A percentile compares a stretch with the other conserved stretches of the same genome.
Conservation (phyloP, 2,888 invertebrate species). For the Stenichneumon culpator region DNA sequence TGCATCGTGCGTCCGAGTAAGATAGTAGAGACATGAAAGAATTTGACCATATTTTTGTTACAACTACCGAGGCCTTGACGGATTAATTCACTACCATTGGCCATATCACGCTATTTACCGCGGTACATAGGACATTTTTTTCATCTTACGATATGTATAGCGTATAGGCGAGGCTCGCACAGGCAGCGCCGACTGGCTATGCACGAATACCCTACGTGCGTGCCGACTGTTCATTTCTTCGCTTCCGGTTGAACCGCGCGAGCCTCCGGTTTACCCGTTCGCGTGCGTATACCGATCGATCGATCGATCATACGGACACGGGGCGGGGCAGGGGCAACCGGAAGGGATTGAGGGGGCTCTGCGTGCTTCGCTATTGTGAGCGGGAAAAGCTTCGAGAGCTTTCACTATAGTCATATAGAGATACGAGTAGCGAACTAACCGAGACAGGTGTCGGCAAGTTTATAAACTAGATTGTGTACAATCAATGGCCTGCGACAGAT, state of each 20-base stretch:
- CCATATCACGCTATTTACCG: not conserved
- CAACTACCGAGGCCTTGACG: too few relatives aligned
- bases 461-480: not conserved
- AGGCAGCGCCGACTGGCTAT: slow-evolving; percentile 23
- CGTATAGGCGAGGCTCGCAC: slow-evolving; percentile 24
- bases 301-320: slow-evolving; percentile 29
- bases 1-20: slow-evolving; percentile 2
- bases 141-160: not conserved
- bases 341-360: not conserved
- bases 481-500: not conserved
- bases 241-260: slow-evolving; percentile 22
- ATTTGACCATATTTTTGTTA: too few relatives aligned
- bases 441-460: not conserved
- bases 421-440: not conserved
- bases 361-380: slow-evolving; percentile 3
- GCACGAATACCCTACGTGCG: slow-evolving; percentile 57
- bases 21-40: too few relatives aligned
- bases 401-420: not conserved
- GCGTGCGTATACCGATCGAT: slow-evolving; percentile 8
- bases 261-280: not conserved
- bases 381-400: slow-evolving; percentile 1
- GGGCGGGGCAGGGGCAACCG: not conserved
- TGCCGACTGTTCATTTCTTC: slow-evolving; percentile 67
- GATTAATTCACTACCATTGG: too few relatives aligned
- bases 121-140: not conserved